Evolutionary conservation across 2,113 vertebrate species (phyloP).

Genomic region (Microtus oregoni): DNA sequence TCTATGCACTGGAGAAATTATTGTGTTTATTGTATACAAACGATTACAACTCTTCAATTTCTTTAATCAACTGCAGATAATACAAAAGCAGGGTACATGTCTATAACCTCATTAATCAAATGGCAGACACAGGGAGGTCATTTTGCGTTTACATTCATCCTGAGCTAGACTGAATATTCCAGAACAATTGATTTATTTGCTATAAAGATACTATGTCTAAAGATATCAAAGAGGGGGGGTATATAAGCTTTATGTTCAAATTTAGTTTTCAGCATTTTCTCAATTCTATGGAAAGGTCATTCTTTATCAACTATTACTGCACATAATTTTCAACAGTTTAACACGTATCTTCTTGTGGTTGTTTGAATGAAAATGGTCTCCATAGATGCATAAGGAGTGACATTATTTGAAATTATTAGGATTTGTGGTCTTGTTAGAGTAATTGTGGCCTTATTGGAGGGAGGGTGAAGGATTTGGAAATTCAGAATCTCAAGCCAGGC

Average conservation of each 20-base stretch:
- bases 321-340: not conserved
- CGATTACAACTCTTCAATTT: not conserved
- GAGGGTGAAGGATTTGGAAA: not conserved
- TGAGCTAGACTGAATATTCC: not conserved
- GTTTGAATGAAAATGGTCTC: too few relatives aligned
- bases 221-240: not conserved
- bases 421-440: not conserved
- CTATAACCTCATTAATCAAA: not conserved
- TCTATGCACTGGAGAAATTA: not conserved
- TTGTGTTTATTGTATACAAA: not conserved
- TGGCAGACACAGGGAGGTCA: not conserved
- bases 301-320: not conserved
- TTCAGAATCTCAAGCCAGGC: not conserved
- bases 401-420: not conserved
- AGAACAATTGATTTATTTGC: not conserved
- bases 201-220: not conserved
- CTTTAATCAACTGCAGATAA: not conserved
- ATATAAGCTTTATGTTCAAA: not conserved
- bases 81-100: not conserved
- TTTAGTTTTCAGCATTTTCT: not conserved
- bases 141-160: not conserved
- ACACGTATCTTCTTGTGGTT: too few relatives aligned
- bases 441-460: not conserved
- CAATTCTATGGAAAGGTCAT: not conserved
- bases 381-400: not conserved